Evolutionary conservation across 2,888 invertebrate genomes (phyloP).

Genomic region (Sialis fuliginosa): DNA sequence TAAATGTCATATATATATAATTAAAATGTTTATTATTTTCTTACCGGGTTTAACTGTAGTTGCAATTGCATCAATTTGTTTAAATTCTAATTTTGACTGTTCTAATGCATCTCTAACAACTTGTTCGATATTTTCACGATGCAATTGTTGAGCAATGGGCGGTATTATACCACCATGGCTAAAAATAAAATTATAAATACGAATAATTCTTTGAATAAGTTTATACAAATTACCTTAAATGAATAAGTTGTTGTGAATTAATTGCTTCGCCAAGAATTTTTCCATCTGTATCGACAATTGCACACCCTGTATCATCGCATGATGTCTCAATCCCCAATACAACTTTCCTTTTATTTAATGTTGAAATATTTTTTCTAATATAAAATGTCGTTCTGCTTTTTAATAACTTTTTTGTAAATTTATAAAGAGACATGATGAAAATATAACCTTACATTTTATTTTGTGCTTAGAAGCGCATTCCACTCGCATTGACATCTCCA

Average conservation of each 20-base stretch:
- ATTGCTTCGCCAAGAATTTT: slow-evolving; percentile 62
- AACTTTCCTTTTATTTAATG: slow-evolving; percentile 8
- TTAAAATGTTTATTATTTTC: background rate
- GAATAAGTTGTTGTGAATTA: slow-evolving; percentile 60
- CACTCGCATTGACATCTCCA: no score
- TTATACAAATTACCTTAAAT: slow-evolving; percentile 40
- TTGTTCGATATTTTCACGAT: slow-evolving; percentile 55
- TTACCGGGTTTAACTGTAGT: slow-evolving; percentile 73
- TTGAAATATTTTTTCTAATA: no score
- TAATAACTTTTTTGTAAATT: no score
- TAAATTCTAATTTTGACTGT: slow-evolving; percentile 34
- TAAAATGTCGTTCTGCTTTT: no score
- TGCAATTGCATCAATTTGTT: slow-evolving; percentile 73
- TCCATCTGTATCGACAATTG: slow-evolving; percentile 57
- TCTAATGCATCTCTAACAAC: slow-evolving; percentile 52
- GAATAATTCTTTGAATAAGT: background rate
- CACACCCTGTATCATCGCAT: slow-evolving; percentile 93
- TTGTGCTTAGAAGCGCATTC: no score
- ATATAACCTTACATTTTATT: no score
- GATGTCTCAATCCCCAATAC: slow-evolving; percentile 93
- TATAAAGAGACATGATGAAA: no score
- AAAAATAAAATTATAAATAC: slow-evolving; percentile 11
- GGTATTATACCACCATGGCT: slow-evolving; percentile 85
- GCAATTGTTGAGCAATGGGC: slow-evolving; percentile 63
- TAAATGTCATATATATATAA: background rate